Evolutionary conservation across 1,140 invertebrate species (phyloP), one percentile per base, ranked within the genome.

Genomic region (Meloidogyne floridensis): DNA sequence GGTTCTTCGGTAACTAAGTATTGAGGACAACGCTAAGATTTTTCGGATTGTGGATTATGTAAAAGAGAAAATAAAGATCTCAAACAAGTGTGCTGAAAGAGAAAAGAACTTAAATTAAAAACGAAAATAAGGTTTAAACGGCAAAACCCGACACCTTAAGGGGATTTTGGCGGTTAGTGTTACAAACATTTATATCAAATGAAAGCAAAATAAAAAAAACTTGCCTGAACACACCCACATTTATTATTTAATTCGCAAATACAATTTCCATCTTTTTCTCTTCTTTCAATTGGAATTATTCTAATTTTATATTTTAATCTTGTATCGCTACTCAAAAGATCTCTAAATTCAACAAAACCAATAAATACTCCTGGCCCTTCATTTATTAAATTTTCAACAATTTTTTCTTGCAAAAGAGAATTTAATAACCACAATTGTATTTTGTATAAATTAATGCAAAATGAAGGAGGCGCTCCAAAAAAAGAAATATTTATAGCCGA

Each of bases 401-500:
- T 47, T 74, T 74, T 74, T 18, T 74, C 72, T 54, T 47, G 43
- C 8, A 51, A 54, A 47, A 74, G 72, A 47, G 72, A 51, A 74
- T 74, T 74, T 47, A 74, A 54, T n/a, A 74, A 7, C n/a, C n/a
- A 74, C 7, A 74, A n/a, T 54, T 74, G 72, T n/a, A 74, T n/a
- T 74, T 13, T 11, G 6, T 74, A 74, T n/a, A n/a, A 18, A 54
- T 47, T 51, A n/a, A 74, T 74, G 18, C 72, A 74, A 54, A 51
- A 54, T 15, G 72, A 74, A 54, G 72, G 72, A 18, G 72, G 72
- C 2, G 72, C 72, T 47, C 72, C 72, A 74, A 18, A 74, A 54
- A 74, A 74, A 74, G 72, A 74, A 54, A 74, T 18, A 18, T 74
- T 74, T n/a, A 74, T 74, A 8, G 72, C 72, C n/a, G 72, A 74